Conservation (phyloP, 2,113 vertebrate genomes). For the Elephas maximus region DNA sequence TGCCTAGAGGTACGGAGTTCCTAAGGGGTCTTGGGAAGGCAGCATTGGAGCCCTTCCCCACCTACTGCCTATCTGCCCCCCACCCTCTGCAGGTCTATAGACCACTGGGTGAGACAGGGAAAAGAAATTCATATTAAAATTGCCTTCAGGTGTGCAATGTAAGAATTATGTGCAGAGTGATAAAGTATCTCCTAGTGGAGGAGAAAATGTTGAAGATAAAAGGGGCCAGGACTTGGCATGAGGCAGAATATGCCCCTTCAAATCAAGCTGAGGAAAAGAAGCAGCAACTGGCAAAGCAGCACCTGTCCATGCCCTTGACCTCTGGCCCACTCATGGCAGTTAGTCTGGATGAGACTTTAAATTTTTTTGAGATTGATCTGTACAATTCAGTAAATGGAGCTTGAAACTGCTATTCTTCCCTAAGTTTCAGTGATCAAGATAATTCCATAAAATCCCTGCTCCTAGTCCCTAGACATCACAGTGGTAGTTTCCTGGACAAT, state of each 20-base stretch:
- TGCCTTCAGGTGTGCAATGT: neutral
- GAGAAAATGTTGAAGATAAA: neutral
- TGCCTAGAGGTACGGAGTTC: neutral
- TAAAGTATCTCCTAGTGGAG: neutral
- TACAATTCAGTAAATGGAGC: neutral
- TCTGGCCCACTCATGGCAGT: neutral
- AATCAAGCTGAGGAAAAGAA: neutral
- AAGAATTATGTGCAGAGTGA: slow-evolving; percentile 5
- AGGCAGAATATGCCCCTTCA: neutral
- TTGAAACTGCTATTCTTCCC: slow-evolving; percentile 20
- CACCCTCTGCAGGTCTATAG: neutral
- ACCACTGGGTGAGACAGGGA: neutral
- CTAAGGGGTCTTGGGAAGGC: neutral
- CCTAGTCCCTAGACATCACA: neutral
- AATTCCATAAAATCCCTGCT: neutral
- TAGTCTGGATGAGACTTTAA: neutral
- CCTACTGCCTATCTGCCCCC: neutral
- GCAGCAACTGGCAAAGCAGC: neutral
- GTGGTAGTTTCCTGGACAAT: neutral
- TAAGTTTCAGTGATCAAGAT: neutral
- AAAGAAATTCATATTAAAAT: neutral
- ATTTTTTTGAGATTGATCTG: neutral
- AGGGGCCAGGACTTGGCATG: neutral
- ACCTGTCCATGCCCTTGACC: neutral
- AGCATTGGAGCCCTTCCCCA: neutral